Percentiles rank a stretch among this genome's conserved stretches.
Conservation (phyloP, 2,888 invertebrate genomes). For the Girardia tigrina region DNA sequence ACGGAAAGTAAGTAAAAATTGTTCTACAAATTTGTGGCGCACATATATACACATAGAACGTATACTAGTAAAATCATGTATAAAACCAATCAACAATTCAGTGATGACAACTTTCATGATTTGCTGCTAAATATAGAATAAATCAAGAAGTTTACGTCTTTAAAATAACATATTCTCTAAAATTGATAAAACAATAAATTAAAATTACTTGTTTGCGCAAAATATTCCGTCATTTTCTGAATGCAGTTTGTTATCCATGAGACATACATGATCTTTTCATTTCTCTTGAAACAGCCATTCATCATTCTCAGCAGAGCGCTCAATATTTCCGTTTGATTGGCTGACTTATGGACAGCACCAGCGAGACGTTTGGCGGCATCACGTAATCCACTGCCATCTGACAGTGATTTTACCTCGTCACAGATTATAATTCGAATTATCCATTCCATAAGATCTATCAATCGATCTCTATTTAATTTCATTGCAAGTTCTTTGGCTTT, state of each 20-base stretch:
- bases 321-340: conserved; percentile 57
- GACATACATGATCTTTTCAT: conserved; percentile 45
- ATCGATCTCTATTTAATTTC: conserved; percentile 58
- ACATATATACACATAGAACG: too few species aligned
- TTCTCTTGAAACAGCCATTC: conserved; percentile 64
- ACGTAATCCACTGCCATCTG: conserved; percentile 59
- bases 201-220: conserved; percentile 15
- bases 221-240: conserved; percentile 33
- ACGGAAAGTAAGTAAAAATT: too few species aligned
- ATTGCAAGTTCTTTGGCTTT: conserved; percentile 57
- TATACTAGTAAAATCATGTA: too few species aligned
- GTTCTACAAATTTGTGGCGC: too few species aligned
- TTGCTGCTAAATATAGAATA: too few species aligned
- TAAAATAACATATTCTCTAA: not conserved
- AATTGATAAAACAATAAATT: not conserved
- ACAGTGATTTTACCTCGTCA: conserved; percentile 56
- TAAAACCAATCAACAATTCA: too few species aligned
- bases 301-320: conserved; percentile 74
- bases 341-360: conserved; percentile 62
- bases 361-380: conserved; percentile 64
- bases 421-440: conserved; percentile 64
- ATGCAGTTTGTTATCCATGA: conserved; percentile 51
- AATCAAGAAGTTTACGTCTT: too few species aligned
- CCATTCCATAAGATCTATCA: conserved; percentile 59
- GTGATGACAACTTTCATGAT: too few species aligned